Evolutionary conservation across 2,797 vertebrate genomes (phyloP).

Genomic region (Nasua narica): DNA sequence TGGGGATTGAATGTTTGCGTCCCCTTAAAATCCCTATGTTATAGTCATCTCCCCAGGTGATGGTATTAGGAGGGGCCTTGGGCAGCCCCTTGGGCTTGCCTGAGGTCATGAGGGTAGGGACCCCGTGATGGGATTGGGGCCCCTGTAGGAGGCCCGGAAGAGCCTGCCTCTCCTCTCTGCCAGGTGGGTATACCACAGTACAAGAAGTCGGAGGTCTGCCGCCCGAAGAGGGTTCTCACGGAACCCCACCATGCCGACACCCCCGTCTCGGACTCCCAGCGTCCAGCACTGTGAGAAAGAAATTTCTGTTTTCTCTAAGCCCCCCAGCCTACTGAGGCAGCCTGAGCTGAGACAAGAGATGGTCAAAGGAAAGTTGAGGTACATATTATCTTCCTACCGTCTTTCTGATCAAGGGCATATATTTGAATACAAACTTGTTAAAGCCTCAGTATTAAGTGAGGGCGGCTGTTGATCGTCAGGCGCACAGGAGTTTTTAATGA

Average conservation of each 20-base stretch:
- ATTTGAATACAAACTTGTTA: neutral
- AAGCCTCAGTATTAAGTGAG: neutral
- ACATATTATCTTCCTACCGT: neutral
- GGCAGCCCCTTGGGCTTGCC: neutral
- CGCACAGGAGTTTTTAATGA: neutral
- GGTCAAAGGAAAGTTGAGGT: neutral
- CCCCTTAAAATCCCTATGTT: neutral
- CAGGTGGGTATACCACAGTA: neutral
- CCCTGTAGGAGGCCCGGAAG: too few relatives aligned
- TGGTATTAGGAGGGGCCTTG: neutral
- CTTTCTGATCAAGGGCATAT: neutral
- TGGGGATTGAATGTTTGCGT: neutral
- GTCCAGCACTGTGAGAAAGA: neutral
- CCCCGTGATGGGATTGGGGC: accelerated
- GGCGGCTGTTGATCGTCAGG: neutral
- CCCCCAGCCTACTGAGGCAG: neutral
- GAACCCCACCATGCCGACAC: accelerated
- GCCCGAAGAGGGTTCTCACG: neutral
- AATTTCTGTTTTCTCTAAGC: neutral
- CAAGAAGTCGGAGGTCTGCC: neutral
- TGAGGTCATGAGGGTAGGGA: neutral
- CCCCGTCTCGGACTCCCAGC: too few relatives aligned
- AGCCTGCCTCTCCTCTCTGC: too few relatives aligned
- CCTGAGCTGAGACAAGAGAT: neutral
- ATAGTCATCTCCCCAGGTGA: neutral